phyloP scores from a whole-genome alignment of 2,797 vertebrate species.

The Pseudocheirus occidentalis region DNA sequence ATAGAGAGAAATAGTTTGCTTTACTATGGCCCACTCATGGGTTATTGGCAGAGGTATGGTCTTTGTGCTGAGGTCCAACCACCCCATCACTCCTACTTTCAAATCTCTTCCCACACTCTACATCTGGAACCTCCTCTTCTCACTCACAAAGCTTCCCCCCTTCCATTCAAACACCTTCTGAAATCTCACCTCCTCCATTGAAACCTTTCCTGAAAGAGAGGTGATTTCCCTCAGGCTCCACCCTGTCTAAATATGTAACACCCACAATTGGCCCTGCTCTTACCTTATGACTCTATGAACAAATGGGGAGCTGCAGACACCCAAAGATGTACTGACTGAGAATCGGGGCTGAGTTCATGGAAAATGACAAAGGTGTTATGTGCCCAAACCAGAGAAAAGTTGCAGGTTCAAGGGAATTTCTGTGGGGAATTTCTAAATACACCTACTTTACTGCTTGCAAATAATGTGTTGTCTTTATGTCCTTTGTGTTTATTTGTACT shows the following conservation, averaged over 20 bases:
- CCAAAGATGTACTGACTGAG: background rate
- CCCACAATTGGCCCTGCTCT: constrained; percentile 7
- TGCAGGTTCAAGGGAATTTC: background rate
- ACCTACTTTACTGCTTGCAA: constrained; percentile 17
- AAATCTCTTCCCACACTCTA: background rate
- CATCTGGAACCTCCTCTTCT: background rate
- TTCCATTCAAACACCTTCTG: background rate
- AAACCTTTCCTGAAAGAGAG: constrained; percentile 39
- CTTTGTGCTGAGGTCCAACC: no score
- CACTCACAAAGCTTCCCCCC: background rate
- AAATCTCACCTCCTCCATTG: constrained; percentile 32
- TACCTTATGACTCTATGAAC: background rate
- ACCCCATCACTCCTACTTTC: background rate
- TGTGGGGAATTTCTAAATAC: background rate
- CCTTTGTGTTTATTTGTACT: background rate
- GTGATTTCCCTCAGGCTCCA: constrained; percentile 10
- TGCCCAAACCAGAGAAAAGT: background rate
- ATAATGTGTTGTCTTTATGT: background rate
- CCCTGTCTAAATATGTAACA: constrained; percentile 25
- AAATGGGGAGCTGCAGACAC: background rate
- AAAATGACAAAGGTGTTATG: background rate
- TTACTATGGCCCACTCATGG: no score
- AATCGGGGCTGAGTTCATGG: background rate
- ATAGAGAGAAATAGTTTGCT: no score
- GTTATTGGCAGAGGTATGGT: no score